phyloP scores from a whole-genome alignment of 1,140 invertebrate genomes.

The Drosophila serrata region DNA sequence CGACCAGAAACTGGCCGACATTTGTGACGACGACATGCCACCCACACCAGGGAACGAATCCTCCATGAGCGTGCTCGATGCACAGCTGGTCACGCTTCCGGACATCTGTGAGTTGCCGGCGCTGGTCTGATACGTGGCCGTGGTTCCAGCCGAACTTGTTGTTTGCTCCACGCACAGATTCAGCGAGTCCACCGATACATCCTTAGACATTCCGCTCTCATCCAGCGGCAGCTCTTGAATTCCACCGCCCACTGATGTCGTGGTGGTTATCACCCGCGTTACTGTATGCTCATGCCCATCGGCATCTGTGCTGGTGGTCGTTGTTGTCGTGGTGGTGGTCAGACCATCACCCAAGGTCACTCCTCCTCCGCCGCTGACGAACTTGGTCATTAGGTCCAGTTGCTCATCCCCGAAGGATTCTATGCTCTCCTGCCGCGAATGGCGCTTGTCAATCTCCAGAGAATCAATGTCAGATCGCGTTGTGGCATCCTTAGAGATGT shows the following conservation, averaged over 20 bases:
- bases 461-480: conserved; percentile 81
- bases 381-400: conserved; percentile 70
- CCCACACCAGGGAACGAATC: conserved; percentile 78
- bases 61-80: conserved; percentile 84
- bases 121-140: conserved; percentile 92
- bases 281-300: conserved; percentile 85
- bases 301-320: conserved; percentile 86
- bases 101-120: conserved; percentile 93
- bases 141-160: conserved; percentile 91
- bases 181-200: conserved; percentile 79
- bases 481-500: conserved; percentile 85
- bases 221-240: conserved; percentile 54
- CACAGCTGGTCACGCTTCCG: conserved; percentile 90
- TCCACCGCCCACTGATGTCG: conserved; percentile 85
- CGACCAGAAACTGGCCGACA: conserved; percentile 79
- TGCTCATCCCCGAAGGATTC: conserved; percentile 86
- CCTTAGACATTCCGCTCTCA: conserved; percentile 70
- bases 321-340: conserved; percentile 86
- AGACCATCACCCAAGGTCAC: conserved; percentile 80
- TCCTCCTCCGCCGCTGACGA: conserved; percentile 80
- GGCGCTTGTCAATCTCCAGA: conserved; percentile 79
- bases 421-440: conserved; percentile 87
- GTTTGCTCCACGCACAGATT: conserved; percentile 83
- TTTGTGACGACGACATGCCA: conserved; percentile 75
- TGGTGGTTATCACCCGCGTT: conserved; percentile 86